A percentile compares a stretch with the other conserved stretches of the same genome.
Evolutionary conservation across 2,888 invertebrate genomes (phyloP).

Genomic region (Tanypteryx hageni): DNA sequence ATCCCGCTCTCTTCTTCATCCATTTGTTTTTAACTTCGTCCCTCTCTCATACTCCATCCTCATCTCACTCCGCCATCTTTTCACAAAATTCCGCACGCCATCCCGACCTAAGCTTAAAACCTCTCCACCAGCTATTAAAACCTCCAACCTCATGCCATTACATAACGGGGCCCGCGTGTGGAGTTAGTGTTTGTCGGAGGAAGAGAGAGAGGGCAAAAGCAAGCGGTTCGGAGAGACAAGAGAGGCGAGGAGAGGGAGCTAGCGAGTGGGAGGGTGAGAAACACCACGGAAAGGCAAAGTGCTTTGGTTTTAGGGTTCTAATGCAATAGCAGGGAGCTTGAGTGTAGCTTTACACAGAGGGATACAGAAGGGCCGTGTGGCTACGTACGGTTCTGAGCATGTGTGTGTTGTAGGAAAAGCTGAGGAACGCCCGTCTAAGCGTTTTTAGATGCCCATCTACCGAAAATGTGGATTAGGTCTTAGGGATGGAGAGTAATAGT

Average conservation of each 20-base stretch:
- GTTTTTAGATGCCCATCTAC: background rate
- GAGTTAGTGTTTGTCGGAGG: background rate
- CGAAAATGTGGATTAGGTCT: background rate
- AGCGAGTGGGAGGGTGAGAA: background rate
- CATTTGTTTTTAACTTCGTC: too few relatives aligned
- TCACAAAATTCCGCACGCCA: too few relatives aligned
- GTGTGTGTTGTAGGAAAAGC: background rate
- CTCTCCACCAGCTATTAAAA: background rate
- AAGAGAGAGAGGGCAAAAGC: background rate
- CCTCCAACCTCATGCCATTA: background rate
- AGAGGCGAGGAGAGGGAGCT: background rate
- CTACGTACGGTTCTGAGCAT: background rate
- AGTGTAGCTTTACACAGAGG: conserved; percentile 2
- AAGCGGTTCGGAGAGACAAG: background rate
- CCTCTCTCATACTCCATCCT: too few relatives aligned
- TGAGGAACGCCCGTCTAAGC: background rate
- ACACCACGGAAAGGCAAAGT: conserved; percentile 11
- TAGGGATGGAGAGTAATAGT: background rate
- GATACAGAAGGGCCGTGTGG: background rate
- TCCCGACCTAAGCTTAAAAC: background rate
- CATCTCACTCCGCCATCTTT: too few relatives aligned
- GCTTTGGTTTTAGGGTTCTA: conserved; percentile 35
- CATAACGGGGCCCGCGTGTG: background rate
- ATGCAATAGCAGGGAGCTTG: conserved; percentile 16
- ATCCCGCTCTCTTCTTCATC: too few relatives aligned